Base-by-base conservation (phyloP, 2,113 vertebrate genomes). In the Taurulus bubalis region DNA sequence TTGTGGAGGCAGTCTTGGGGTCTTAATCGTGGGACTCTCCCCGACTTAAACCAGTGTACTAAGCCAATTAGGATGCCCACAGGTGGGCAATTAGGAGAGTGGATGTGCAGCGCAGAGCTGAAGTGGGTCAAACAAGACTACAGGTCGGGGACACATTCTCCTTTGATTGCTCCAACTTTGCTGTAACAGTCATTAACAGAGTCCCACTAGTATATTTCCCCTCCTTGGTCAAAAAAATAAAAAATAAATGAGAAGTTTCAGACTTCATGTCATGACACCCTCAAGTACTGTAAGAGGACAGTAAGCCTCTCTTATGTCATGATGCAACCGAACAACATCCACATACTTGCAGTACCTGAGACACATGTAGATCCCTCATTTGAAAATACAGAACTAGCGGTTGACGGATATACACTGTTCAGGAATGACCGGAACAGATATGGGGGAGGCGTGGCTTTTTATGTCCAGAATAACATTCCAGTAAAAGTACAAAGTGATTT, bases 31-130 rank as follows among this genome's bases (percentile, higher is more conserved):
- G 72, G 28, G 77, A 65, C 89, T 80, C 77, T 79, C 66, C 30
- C 47, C 87, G 86, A 92, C 90, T 91, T 86, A 89, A 92, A 79
- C 63, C 75, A 12, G 62, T 78, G 79, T 83, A 36, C 75, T 85
- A 79, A 90, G 88, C 92, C 85, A 91, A 90, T 91, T 89, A 91
- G 47, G 80, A 76, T 45, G 67, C 62, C 80, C 77, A 87, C 89
- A 80, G 88, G 90, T 90, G 86, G 86, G 82, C 75, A 92, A 91
- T 92, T 92, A 92, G 65, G n/a, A 53, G 60, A 82, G 87, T 77
- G 84, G 64, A 83, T 74, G 62, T 68, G 30, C 72, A 49, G 58
- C 47, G 30, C 67, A 3, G 58, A 77, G 70, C 66, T 65, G 83
- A 89, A 89, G 71, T 79, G 75, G 80, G 85, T 83, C 88, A 86